phyloP scores from a whole-genome alignment of 2,113 vertebrate species.

The Cheilinus undulatus region DNA sequence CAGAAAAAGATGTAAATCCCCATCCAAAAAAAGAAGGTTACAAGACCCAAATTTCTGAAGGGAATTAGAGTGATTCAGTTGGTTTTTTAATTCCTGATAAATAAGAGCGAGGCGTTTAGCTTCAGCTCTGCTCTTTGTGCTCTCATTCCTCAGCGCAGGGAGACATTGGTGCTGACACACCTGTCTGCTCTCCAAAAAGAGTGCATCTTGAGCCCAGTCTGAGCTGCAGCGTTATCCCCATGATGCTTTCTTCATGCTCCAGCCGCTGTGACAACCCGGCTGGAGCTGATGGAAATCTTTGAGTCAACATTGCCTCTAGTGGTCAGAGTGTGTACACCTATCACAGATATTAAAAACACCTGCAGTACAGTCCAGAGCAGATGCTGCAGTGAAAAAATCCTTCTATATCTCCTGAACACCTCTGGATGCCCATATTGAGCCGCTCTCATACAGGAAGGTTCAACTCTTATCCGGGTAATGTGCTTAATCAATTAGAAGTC shows the following conservation, averaged over 20 bases:
- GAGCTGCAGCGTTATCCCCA: conserved; percentile 48
- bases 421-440: conserved; percentile 66
- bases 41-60: conserved; percentile 6
- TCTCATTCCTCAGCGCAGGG: conserved; percentile 28
- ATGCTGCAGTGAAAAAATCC: conserved; percentile 56
- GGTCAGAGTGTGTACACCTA: conserved; percentile 49
- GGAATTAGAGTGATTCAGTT: conserved; percentile 34
- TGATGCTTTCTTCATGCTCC: conserved; percentile 55
- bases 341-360: conserved; percentile 52
- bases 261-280: conserved; percentile 44
- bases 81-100: conserved; percentile 20
- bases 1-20: conserved; percentile 54
- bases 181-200: conserved; percentile 38
- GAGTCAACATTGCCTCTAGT: conserved; percentile 81
- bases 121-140: conserved; percentile 29
- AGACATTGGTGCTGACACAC: conserved; percentile 43
- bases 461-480: conserved; percentile 79
- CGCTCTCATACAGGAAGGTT: conserved; percentile 70
- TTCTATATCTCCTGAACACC: conserved; percentile 58
- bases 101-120: conserved; percentile 12
- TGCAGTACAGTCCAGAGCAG: conserved; percentile 60
- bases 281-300: conserved; percentile 52
- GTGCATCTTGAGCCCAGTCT: conserved; percentile 35
- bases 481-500: conserved; percentile 82
- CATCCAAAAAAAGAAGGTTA: conserved; percentile 18